These are phyloP conservation scores for Hedya salicella DNA, from an alignment of 2,888 invertebrate genomes.

Conservation along the genomic window DNA sequence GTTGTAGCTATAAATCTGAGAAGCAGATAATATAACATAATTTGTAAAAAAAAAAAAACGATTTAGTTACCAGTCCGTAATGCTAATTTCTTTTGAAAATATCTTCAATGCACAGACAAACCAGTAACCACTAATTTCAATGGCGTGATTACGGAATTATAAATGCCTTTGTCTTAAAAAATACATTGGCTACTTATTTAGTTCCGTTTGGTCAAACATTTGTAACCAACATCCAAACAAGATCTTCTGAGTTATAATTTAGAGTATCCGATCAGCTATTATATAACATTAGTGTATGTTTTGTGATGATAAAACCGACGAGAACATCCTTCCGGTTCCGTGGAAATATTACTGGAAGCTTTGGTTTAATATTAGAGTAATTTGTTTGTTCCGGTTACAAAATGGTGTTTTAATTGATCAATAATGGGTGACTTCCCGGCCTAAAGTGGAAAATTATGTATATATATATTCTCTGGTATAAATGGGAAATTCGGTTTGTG, in stretches of 20 bases:
- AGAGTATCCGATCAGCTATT: conserved; percentile 32
- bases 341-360: not conserved
- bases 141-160: no score
- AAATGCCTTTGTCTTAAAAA: no score
- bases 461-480: not conserved
- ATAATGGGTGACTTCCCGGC: not conserved
- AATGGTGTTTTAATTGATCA: not conserved
- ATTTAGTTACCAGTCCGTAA: no score
- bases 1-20: no score
- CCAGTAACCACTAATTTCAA: no score
- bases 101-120: no score
- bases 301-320: conserved; percentile 26
- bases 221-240: not conserved
- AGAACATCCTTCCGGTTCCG: conserved; percentile 36
- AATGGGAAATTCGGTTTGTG: no score
- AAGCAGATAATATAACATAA: no score
- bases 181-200: not conserved
- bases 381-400: conserved; percentile 11
- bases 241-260: conserved; percentile 34
- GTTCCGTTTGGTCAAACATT: conserved; percentile 18
- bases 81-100: no score
- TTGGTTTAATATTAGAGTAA: conserved; percentile 3
- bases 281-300: conserved; percentile 27
- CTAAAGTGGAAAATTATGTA: not conserved
- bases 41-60: no score